Percentiles rank a stretch among this genome's conserved stretches.
phyloP scores from a whole-genome alignment of 2,113 vertebrate species.

The cattle (Bos taurus) region ARS-UCD2.0 NC_037342.1:62096501-62097000 shows the following conservation, averaged over 20 bases:
- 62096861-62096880: constrained; percentile 73
- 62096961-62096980: constrained; percentile 81
- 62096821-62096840: constrained; percentile 67
- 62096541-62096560: constrained; percentile 29
- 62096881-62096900: constrained; percentile 82
- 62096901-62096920: constrained; percentile 74
- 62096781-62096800: constrained; percentile 59
- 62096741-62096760: constrained; percentile 38
- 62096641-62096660: constrained; percentile 47
- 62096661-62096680: background rate
- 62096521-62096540: background rate
- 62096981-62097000: constrained; percentile 78
- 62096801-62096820: constrained; percentile 65
- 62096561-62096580: background rate
- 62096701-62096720: constrained; percentile 25
- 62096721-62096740: constrained; percentile 42
- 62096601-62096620: constrained; percentile 31
- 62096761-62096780: constrained; percentile 35
- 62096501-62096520: constrained; percentile 11
- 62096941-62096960: constrained; percentile 80
- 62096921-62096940: constrained; percentile 79
- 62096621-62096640: constrained; percentile 6
- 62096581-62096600: background rate
- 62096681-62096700: constrained; percentile 38
- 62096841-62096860: constrained; percentile 69